Evolutionary conservation across 1,140 invertebrate species (phyloP).

Genomic region (Acromyrmex charruanus): DNA sequence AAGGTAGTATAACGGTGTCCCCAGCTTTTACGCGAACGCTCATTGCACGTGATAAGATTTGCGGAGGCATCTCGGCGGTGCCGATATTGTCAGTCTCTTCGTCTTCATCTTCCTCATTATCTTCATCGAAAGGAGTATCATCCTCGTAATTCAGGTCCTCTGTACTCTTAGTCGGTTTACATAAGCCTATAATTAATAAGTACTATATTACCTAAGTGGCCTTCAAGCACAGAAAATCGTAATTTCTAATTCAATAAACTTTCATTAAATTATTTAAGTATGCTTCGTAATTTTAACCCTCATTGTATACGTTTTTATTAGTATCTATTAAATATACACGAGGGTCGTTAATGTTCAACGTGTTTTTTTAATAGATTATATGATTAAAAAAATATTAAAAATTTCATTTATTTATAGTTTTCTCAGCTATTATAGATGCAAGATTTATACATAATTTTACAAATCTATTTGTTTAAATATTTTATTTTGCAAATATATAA

Average conservation of each 20-base stretch:
- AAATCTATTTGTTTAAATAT: too few relatives aligned
- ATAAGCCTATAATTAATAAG: slow-evolving; percentile 72
- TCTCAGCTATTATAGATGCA: too few relatives aligned
- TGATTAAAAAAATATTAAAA: too few relatives aligned
- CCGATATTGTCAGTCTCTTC: slow-evolving; percentile 55
- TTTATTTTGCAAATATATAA: too few relatives aligned
- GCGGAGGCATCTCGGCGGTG: slow-evolving; percentile 41
- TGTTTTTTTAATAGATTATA: too few relatives aligned
- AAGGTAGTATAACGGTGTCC: slow-evolving; percentile 73
- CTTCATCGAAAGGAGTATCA: slow-evolving; percentile 65
- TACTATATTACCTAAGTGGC: background rate
- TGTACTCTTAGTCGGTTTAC: slow-evolving; percentile 67
- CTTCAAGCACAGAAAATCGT: background rate
- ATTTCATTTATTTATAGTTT: too few relatives aligned
- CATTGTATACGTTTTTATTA: too few relatives aligned
- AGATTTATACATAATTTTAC: too few relatives aligned
- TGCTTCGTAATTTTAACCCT: background rate
- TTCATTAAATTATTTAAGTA: background rate
- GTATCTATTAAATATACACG: too few relatives aligned
- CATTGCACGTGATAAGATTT: slow-evolving; percentile 65
- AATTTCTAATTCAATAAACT: background rate
- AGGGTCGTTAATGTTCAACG: too few relatives aligned
- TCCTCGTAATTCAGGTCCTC: slow-evolving; percentile 66
- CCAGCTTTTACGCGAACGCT: slow-evolving; percentile 66
- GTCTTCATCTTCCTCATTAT: slow-evolving; percentile 65